These are phyloP conservation scores for Lissonota sp. DNA, from an alignment of 2,888 invertebrate genomes.

Conservation along the genomic window DNA sequence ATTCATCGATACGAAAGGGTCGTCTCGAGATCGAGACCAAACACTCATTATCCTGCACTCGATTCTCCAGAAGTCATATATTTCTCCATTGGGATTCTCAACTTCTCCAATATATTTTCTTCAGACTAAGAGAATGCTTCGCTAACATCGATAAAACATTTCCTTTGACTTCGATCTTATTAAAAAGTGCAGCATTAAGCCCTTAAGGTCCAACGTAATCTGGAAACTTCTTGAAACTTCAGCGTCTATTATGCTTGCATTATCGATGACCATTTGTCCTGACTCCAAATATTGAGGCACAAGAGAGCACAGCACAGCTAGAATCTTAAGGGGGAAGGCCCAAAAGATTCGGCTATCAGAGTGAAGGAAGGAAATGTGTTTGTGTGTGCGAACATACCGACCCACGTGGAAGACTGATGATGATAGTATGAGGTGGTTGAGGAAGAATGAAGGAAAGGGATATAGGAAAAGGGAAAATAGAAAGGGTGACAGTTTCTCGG, in stretches of 20 bases:
- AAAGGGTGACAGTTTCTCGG: slow-evolving; percentile 67
- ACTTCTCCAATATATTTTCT: slow-evolving; percentile 44
- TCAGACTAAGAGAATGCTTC: slow-evolving; percentile 29
- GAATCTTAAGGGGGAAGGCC: neutral
- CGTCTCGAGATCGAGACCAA: slow-evolving; percentile 51
- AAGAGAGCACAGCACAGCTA: neutral
- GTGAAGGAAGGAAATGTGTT: neutral
- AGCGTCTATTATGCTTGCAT: no score
- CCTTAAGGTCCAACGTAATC: no score
- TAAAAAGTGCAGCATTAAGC: no score
- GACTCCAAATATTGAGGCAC: no score
- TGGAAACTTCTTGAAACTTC: no score
- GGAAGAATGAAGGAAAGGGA: slow-evolving; percentile 10
- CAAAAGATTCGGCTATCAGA: neutral
- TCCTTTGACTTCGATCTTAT: no score
- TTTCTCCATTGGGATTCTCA: slow-evolving; percentile 30
- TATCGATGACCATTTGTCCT: no score
- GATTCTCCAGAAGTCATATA: slow-evolving; percentile 1
- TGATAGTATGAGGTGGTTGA: slow-evolving; percentile 19
- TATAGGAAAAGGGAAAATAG: slow-evolving; percentile 31
- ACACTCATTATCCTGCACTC: slow-evolving; percentile 8
- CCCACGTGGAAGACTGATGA: slow-evolving; percentile 12
- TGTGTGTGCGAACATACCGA: slow-evolving; percentile 7
- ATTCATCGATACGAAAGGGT: neutral
- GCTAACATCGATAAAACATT: neutral